phyloP scores from a whole-genome alignment of 2,888 invertebrate species.

The Artemia sinica region DNA sequence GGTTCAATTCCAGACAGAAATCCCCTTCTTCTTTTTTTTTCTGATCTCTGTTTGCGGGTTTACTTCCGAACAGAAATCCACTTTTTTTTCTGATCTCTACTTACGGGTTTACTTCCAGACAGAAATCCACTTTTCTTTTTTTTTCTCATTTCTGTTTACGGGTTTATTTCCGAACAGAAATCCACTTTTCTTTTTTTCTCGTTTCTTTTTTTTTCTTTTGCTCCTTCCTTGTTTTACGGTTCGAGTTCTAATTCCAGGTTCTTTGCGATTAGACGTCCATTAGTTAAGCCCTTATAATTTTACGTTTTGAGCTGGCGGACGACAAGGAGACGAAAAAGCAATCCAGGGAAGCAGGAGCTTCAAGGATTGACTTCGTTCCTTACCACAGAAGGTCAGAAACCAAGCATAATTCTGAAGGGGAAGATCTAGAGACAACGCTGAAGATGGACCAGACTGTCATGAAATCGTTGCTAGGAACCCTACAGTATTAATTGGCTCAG shows the following conservation, averaged over 20 bases:
- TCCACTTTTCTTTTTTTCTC: too few relatives aligned
- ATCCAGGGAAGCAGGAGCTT: neutral
- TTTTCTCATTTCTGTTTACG: too few relatives aligned
- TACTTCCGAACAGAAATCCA: slow-evolving; percentile 4
- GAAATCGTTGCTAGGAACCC: too few relatives aligned
- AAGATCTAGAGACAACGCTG: too few relatives aligned
- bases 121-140: neutral
- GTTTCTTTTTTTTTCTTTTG: too few relatives aligned
- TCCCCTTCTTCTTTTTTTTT: slow-evolving; percentile 1
- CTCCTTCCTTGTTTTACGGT: neutral
- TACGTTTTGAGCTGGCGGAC: slow-evolving; percentile 10
- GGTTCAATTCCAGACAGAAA: slow-evolving; percentile 10
- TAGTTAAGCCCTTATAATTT: slow-evolving; percentile 8
- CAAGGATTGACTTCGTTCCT: too few relatives aligned
- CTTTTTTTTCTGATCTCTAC: neutral
- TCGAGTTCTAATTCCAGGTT: neutral
- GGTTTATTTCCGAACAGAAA: too few relatives aligned
- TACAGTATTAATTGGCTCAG: too few relatives aligned
- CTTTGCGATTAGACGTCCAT: neutral
- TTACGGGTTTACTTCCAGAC: neutral
- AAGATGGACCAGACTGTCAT: too few relatives aligned
- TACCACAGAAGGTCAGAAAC: too few relatives aligned
- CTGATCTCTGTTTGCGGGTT: slow-evolving; percentile 2
- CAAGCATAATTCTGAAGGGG: too few relatives aligned
- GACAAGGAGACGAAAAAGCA: neutral